These are phyloP conservation scores for Leuctra nigra DNA, from an alignment of 2,888 invertebrate species.

Conservation along the genomic window DNA sequence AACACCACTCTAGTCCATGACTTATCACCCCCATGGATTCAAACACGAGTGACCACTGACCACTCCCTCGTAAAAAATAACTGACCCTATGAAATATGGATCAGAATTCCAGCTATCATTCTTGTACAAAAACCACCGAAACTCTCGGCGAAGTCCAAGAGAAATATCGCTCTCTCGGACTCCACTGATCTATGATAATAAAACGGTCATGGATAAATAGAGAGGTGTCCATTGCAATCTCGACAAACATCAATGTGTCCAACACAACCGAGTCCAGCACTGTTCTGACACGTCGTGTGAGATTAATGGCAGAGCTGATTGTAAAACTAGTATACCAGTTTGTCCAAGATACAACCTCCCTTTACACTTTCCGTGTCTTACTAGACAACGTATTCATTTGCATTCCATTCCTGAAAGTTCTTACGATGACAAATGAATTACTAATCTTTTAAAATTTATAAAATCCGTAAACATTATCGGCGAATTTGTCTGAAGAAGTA, in stretches of 20 bases:
- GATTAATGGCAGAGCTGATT: conserved; percentile 20
- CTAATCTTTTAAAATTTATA: not conserved
- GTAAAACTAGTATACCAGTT: conserved; percentile 25
- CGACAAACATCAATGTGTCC: conserved; percentile 18
- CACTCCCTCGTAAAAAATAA: too few relatives aligned
- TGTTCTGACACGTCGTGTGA: not conserved
- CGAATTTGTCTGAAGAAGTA: not conserved
- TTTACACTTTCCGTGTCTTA: not conserved
- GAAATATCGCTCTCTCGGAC: conserved; percentile 5
- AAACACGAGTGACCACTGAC: too few relatives aligned
- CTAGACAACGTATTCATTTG: not conserved
- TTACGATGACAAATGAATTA: conserved; percentile 8
- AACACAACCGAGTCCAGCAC: not conserved
- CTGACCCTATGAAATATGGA: too few relatives aligned
- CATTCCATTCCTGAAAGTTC: not conserved
- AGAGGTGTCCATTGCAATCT: conserved; percentile 19
- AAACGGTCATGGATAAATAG: conserved; percentile 15
- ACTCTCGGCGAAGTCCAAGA: too few relatives aligned
- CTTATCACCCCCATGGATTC: too few relatives aligned
- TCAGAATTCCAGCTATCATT: too few relatives aligned
- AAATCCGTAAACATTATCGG: not conserved
- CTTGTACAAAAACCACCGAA: too few relatives aligned
- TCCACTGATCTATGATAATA: not conserved
- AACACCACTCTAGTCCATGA: too few relatives aligned
- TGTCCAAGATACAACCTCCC: conserved; percentile 4